Conservation (phyloP, 2,797 vertebrate species). For the Anableps anableps region DNA sequence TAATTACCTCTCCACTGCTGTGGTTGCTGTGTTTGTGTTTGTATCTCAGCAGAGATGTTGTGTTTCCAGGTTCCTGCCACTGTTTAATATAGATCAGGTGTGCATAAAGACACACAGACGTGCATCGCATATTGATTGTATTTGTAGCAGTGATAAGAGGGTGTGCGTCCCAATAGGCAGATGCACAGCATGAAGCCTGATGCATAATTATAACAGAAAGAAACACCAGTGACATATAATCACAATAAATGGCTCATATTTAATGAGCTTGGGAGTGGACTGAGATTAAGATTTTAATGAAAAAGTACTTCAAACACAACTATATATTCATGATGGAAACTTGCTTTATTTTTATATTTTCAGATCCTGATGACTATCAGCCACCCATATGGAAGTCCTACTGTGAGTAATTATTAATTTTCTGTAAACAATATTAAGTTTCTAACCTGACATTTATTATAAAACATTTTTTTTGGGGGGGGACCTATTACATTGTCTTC, state of each 20-base stretch:
- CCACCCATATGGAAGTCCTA: constrained; percentile 99
- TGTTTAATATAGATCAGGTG: constrained; percentile 39
- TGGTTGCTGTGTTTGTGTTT: constrained; percentile 26
- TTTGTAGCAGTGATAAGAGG: constrained; percentile 60
- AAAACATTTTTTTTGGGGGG: neutral
- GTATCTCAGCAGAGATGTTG: constrained; percentile 10
- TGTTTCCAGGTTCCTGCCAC: constrained; percentile 7
- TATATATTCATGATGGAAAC: constrained; percentile 38
- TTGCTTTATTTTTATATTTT: constrained; percentile 69
- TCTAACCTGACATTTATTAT: constrained; percentile 22
- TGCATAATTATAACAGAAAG: constrained; percentile 59
- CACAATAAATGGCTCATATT: constrained; percentile 31
- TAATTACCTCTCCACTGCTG: constrained; percentile 28
- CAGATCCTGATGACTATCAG: constrained; percentile 98
- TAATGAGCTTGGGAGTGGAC: constrained; percentile 28
- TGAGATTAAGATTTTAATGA: constrained; percentile 48
- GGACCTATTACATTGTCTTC: constrained; percentile 36
- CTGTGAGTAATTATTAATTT: constrained; percentile 85
- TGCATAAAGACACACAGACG: constrained; percentile 13
- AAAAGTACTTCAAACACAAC: constrained; percentile 40
- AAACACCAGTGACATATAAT: constrained; percentile 44
- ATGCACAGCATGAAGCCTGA: constrained; percentile 42
- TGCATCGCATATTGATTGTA: constrained; percentile 53
- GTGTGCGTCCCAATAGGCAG: constrained; percentile 46
- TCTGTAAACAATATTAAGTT: constrained; percentile 23